Evolutionary conservation across 2,888 invertebrate genomes (phyloP), one percentile per base, ranked within the genome.

Genomic region (Caenorhabditis panamensis): DNA sequence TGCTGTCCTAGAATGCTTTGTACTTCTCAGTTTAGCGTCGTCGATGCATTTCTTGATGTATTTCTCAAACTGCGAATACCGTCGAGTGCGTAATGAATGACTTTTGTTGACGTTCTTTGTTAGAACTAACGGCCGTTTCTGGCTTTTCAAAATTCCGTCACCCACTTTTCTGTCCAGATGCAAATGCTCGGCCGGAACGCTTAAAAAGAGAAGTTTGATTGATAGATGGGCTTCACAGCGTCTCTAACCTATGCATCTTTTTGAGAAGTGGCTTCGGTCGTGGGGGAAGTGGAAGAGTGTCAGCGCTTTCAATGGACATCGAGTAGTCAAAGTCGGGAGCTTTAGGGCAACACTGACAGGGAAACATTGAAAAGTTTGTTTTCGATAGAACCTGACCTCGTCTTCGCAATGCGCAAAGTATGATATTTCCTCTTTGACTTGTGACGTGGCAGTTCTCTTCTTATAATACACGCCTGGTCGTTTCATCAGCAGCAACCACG

Each of bases 401-500:
- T 71, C 79, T 58, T 84, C 84, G 41, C 71, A 75, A 31, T 84
- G 81, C 36, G 82, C 84, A 37, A 80, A 75, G 51, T 79, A 79
- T 3, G 80, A 82, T 2, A 80, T 68, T 18, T 82, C 84, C 4
- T 84, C 84, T 56, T 73, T 54, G 5, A 72, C 82, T 44, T 69
- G 59, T 1, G 78, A 63, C 18, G 66, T 75, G 5, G 79, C 82
- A 59, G 73, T 76, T 11, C 82, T 53, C 20, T 83, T 83, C 18
- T 66, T 72, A 36, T 84, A 83, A 26, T 62, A 75, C 2, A 83
- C 80, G 0, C 84, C 86, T 1, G 88, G 88, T 20, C 87, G 69
- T 67, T 84, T 84, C 88, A 88, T 88, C 9, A 87, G 53, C 11
- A 88, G 68, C 11, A 88, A 11, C 87, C 87, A 88, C n/a, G 88